Conservation (phyloP, 2,113 vertebrate genomes). For the Heterotilapia buettikoferi region DNA sequence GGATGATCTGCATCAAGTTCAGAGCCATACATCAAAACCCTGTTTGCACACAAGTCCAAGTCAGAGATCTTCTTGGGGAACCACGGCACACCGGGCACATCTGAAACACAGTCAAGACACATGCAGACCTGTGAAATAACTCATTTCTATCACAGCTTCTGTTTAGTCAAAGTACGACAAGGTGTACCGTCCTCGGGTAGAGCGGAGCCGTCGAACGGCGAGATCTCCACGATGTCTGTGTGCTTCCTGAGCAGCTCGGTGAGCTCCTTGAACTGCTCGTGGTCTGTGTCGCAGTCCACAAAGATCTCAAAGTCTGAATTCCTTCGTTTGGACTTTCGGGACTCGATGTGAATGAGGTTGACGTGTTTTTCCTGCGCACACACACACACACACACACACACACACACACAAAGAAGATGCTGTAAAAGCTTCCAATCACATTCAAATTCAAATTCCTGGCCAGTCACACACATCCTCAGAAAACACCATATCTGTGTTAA, state of each 20-base stretch:
- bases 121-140: neutral
- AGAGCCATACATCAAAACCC: conserved; percentile 2
- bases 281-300: neutral
- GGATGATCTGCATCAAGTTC: neutral
- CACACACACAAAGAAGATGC: neutral
- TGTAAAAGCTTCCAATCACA: neutral
- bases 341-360: neutral
- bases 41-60: neutral
- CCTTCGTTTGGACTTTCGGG: neutral
- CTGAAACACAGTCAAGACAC: neutral
- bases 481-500: neutral
- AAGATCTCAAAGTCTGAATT: neutral
- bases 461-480: neutral
- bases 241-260: neutral
- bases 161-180: neutral
- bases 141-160: neutral
- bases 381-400: neutral
- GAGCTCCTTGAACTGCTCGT: neutral
- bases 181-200: neutral
- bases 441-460: neutral
- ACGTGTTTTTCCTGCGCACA: neutral
- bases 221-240: neutral
- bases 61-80: conserved; percentile 13
- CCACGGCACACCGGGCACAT: neutral
- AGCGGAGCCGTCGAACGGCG: neutral